Evolutionary conservation across 2,797 vertebrate species (phyloP), one percentile per base, ranked within the genome.

Genomic region (Pseudochirops cupreus): DNA sequence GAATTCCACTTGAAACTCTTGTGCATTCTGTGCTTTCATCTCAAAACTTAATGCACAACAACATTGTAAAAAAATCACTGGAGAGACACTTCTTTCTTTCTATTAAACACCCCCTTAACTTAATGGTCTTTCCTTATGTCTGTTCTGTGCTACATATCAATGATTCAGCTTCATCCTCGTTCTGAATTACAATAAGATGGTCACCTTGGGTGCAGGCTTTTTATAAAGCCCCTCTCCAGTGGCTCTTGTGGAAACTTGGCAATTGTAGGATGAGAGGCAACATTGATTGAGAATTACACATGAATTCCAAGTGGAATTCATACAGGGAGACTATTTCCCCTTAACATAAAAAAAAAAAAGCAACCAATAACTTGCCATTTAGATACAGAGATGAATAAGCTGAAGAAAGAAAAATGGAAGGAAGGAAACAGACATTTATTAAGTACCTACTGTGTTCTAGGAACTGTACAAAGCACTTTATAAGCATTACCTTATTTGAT

Each of bases 281-380:
- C 56, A 90, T 16, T 95, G 92, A 87, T 93, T 92, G 59, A 50
- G 91, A 90, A 92, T 4, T 93, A 33, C 54, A 56, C 18, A 39
- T n/a, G 93, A 96, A 94, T 89, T 91, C 31, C 92, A 92, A 26
- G 7, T 67, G 46, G 58, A 94, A 95, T 91, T 59, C 91, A 67
- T 59, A 92, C 16, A n/a, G 62, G n/a, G 92, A 95, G 67, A 62
- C 91, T 58, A 52, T 59, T 67, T 93, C 91, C 89, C 93, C 29
- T 91, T 90, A 55, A 90, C 52, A 33, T n/a, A 28, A 91, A 96
- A 58, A 16, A 58, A 16, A 67, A 74, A n/a, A 5, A 50, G 24
- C 74, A 87, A 87, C 74, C 74, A 87, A 46, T 50, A 46, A 50
- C 39, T 46, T 87, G 21, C 39, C 21, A 21, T 39, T 82, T 82